A percentile compares a stretch with the other conserved stretches of the same genome.
These are phyloP conservation scores for Dolichomitus sp. DNA, from an alignment of 2,888 invertebrate genomes.

Conservation along the genomic window DNA sequence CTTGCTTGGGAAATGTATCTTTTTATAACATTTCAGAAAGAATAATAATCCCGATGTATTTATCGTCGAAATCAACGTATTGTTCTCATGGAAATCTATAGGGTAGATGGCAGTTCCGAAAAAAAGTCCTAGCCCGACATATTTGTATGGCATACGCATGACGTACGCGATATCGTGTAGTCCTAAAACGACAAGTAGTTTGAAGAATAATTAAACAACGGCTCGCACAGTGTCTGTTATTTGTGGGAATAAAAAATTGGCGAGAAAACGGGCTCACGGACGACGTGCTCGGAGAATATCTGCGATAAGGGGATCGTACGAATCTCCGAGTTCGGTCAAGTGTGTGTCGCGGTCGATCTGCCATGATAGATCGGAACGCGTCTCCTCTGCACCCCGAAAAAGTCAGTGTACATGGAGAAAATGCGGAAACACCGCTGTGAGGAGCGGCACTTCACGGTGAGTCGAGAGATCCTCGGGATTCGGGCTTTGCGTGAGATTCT, in stretches of 20 bases:
- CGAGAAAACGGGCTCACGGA: conserved; percentile 5
- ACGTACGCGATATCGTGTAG: conserved; percentile 79
- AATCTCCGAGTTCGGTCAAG: conserved; percentile 51
- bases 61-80: not conserved
- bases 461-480: conserved; percentile 62
- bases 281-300: conserved; percentile 15
- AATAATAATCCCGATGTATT: not conserved
- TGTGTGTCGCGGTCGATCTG: conserved; percentile 81
- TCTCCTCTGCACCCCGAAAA: conserved; percentile 78
- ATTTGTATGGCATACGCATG: conserved; percentile 67
- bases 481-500: conserved; percentile 21
- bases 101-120: conserved; percentile 19
- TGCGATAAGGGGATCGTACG: not conserved
- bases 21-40: not conserved
- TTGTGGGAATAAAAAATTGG: conserved; percentile 9
- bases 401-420: conserved; percentile 74
- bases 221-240: not conserved
- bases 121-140: conserved; percentile 68
- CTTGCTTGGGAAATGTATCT: not conserved
- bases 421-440: conserved; percentile 80
- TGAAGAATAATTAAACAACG: conserved; percentile 45
- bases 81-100: not conserved
- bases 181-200: conserved; percentile 68
- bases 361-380: conserved; percentile 85
- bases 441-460: conserved; percentile 80